Base-by-base conservation (phyloP, 2,113 vertebrate genomes). In the Syngnathus floridae region DNA sequence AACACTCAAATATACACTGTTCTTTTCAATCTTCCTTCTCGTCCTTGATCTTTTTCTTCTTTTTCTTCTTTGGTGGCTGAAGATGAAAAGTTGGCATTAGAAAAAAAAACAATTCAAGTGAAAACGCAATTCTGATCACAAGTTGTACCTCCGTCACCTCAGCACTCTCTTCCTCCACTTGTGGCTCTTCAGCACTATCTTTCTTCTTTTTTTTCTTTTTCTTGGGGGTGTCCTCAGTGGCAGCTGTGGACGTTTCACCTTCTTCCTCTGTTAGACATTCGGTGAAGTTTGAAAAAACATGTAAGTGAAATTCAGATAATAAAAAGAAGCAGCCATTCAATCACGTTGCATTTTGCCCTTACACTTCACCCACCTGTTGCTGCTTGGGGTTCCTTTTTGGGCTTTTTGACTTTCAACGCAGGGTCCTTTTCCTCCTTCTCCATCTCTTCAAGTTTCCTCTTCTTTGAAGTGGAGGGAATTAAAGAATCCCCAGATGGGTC, bases 401-500 rank as follows among this genome's bases (percentile, higher is more conserved):
- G 0, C 8, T 93, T 93, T 86, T 97, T 99, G 76, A 90, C 75
- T 88, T 92, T 90, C 67, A 80, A 77, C 1, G 60, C 35, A 0
- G 89, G 84, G 0, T 89, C 91, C 13, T 83, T 75, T 14, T 90
- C 87, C 22, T 92, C 92, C 21, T 91, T 85, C 35, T 93, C 91
- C 1, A 93, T 86, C 66, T 95, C 91, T 70, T 95, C 92, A 63
- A 94, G 89, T 85, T 95, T 98, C 75, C 95, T 93, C 84, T 99
- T 99, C 78, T 92, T 98, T 49, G 95, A 90, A 37, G 83, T 91
- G 41, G 91, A 79, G 41, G 96, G 94, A 55, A 99, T 91, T 0
- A 95, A 98, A 0, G 96, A 95, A 64, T 99, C 97, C 2, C 92
- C 94, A 22, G 95, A 98, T 0, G 96, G 95, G 73, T 98, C 95